Evolutionary conservation across 2,888 invertebrate genomes (phyloP), one percentile per base, ranked within the genome.

Genomic region (Andrena hattorfiana): DNA sequence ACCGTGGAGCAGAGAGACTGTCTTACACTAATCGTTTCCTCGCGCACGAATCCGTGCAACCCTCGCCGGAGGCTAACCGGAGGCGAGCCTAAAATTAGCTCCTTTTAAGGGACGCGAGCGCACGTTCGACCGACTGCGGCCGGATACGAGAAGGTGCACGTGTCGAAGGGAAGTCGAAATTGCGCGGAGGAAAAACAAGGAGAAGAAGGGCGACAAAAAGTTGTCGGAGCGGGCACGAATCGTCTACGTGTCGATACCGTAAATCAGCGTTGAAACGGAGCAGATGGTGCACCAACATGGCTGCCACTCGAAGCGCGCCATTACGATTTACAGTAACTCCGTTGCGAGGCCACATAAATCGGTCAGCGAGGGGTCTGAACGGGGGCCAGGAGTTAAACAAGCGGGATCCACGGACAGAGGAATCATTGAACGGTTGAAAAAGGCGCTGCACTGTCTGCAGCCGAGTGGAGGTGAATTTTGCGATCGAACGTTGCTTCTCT

Each of bases 141-240:
- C 79, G 85, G 85, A 83, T 81, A 73, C 66, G 84, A 76, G 79
- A 79, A 78, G 79, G 81, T 85, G 64, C 86, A 82, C 81, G 77
- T 79, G 84, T 84, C 84, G 84, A 77, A 54, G 71, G 77, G 81
- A 81, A 81, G 77, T 66, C 30, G 77, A 77, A 78, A 81, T 84
- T 81, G 66, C 56, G 51, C 60, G 42, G 23, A 64, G 30, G 60
- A 77, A 72, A 72, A 56, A 20, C n/a, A 35, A 30, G 23, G 10
- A 32, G 42, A 74, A 60, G 72, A 60, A 51, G 20, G 35, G 35
- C 51, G 13, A 32, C 5, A 51, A n/a, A 64, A 54, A 62, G 32
- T 60, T 13, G 67, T 13, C 16, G 30, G 23, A 49, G 23, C 66
- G 32, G 16, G 63, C 20, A 26, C 5, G 26, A 32, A 35, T 69